Base-by-base conservation (phyloP, 2,797 vertebrate genomes). In the Intellagama lesueurii region DNA sequence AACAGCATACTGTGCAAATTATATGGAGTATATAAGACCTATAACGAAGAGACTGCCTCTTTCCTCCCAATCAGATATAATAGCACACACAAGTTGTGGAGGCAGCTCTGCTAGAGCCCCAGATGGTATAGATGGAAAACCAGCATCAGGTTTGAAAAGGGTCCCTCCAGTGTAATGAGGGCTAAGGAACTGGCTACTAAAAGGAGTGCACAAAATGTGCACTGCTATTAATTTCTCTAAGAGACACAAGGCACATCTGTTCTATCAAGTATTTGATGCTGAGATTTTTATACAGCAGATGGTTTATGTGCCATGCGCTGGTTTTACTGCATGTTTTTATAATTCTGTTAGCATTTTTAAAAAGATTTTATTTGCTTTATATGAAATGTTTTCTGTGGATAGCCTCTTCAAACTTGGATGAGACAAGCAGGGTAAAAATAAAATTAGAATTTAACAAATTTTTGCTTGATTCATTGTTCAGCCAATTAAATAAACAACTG, bases 271-370 rank as follows among this genome's bases (percentile, higher is more conserved):
- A 68, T 87, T 69, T 32, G 44, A 87, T 79, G 76, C 12, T 49
- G 64, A 79, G 30, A 44, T 69, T 87, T 87, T 69, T 35, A 66
- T 24, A 78, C n/a, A 75, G 6, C 85, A 77, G 56, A 44, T 85
- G 40, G 35, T 68, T 49, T 68, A 78, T 78, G 28, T 49, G 8
- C 22, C n/a, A 3, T 69, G 28, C 12, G 24, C 44, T 24, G 47
- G 69, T 87, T 80, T 56, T n/a, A 70, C 47, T 49, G 77, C 24
- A 26, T 30, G n/a, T 19, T 52, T 80, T 80, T 52, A 79, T 22
- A 4, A 80, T 35, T 35, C 14, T 8, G 26, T 70, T 35, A 16
- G 60, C 30, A 64, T n/a, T 78, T 86, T 44, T 49, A 28, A 56
- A 40, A 56, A 56, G 44, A 80, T 24, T 79, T 52, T 72, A 40